These are phyloP conservation scores for Cyclargus thomasi DNA, from an alignment of 1,140 invertebrate species.

Conservation along the genomic window DNA sequence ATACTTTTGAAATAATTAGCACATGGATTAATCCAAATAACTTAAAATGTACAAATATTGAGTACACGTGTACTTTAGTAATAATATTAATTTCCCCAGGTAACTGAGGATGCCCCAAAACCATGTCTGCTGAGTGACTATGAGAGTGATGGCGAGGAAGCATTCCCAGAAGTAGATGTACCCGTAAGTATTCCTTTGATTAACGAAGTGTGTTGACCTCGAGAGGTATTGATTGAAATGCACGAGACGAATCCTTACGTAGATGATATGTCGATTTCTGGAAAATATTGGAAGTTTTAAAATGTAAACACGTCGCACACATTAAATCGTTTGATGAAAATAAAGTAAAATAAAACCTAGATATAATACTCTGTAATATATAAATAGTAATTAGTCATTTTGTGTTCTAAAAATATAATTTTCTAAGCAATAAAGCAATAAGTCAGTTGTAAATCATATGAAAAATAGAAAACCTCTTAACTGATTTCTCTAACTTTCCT, in stretches of 20 bases:
- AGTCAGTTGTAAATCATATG: not conserved
- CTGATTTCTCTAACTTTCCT: not conserved
- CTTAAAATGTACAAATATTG: conserved; percentile 2
- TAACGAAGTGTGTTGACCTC: conserved; percentile 21
- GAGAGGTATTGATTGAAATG: conserved; percentile 9
- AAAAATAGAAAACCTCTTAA: not conserved
- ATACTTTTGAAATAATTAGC: too few species aligned
- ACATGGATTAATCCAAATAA: too few species aligned
- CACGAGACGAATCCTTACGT: conserved; percentile 18
- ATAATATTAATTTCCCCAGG: conserved; percentile 37
- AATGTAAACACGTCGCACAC: not conserved
- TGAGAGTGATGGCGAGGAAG: conserved; percentile 66
- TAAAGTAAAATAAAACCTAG: too few species aligned
- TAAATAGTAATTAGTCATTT: not conserved
- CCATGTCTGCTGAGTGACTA: conserved; percentile 49
- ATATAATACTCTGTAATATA: too few species aligned
- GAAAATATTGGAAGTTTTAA: not conserved
- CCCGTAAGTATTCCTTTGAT: conserved; percentile 47
- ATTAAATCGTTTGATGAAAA: too few species aligned
- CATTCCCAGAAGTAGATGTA: conserved; percentile 57
- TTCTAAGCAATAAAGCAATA: not conserved
- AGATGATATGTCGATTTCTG: not conserved
- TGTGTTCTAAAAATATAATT: not conserved
- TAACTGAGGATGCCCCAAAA: conserved; percentile 48
- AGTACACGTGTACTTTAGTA: not conserved